These are phyloP conservation scores for human DNA, from an alignment of 2,113 vertebrate genomes.

Conservation along the genomic window DNA sequence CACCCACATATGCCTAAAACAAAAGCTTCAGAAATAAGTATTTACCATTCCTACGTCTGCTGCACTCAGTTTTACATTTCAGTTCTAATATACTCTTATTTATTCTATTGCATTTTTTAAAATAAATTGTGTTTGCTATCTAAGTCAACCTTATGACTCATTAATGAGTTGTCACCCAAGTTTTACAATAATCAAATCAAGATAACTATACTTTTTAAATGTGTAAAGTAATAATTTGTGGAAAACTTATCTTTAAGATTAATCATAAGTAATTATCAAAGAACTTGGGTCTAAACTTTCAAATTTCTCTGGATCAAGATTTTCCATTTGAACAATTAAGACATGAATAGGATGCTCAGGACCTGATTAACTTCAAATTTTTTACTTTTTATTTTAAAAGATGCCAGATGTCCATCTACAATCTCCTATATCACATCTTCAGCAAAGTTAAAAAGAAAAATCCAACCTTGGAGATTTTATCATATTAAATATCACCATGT, in stretches of 20 bases:
- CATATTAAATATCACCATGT: background rate
- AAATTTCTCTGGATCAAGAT: background rate
- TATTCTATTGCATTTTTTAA: background rate
- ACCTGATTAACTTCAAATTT: background rate
- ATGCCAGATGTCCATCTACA: background rate
- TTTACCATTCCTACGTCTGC: background rate
- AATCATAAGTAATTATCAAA: background rate
- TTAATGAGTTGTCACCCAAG: background rate
- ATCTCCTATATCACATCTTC: background rate
- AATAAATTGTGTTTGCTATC: background rate
- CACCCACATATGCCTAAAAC: background rate
- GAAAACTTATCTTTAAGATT: background rate
- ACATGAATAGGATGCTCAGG: background rate
- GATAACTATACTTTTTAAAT: slow-evolving; percentile 6
- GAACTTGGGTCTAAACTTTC: background rate
- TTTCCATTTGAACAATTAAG: background rate
- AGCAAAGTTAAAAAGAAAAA: background rate
- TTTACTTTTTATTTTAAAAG: slow-evolving; percentile 1
- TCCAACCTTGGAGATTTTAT: background rate
- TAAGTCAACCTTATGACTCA: background rate
- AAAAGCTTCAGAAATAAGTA: background rate
- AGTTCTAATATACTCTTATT: background rate
- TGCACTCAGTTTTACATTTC: background rate
- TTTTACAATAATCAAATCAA: background rate
- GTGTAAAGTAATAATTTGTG: background rate